Evolutionary conservation across 2,888 invertebrate species (phyloP).

Genomic region (Petrophora chlorosata): DNA sequence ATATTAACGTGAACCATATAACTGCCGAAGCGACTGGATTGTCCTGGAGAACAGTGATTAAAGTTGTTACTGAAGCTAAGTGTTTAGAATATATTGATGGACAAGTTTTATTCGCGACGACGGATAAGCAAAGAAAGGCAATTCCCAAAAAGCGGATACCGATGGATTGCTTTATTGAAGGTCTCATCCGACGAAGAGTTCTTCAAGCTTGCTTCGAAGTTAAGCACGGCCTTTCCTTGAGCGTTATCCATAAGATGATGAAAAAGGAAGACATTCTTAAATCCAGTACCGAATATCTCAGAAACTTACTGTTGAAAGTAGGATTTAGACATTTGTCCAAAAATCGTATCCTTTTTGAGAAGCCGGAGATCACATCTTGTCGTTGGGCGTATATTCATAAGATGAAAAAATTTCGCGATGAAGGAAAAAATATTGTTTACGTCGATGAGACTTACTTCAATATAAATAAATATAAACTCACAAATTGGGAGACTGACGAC

Average conservation of each 20-base stretch:
- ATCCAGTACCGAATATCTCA: slow-evolving; percentile 1
- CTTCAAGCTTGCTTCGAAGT: slow-evolving; percentile 2
- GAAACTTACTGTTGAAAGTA: neutral
- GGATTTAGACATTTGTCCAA: neutral
- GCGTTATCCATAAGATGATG: neutral
- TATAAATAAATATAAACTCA: neutral
- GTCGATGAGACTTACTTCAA: slow-evolving; percentile 7
- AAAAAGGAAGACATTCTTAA: neutral
- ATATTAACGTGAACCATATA: slow-evolving; percentile 5
- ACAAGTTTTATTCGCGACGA: neutral
- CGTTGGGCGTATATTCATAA: neutral
- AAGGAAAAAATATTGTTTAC: slow-evolving; percentile 6
- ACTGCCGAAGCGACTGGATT: slow-evolving; percentile 1
- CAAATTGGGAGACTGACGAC: slow-evolving; percentile 8
- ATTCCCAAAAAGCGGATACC: slow-evolving; percentile 7
- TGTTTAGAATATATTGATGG: slow-evolving; percentile 5
- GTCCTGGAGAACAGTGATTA: neutral
- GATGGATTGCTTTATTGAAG: slow-evolving; percentile 15
- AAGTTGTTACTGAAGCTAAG: slow-evolving; percentile 4
- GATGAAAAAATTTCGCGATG: slow-evolving; percentile 7
- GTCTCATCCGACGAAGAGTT: slow-evolving; percentile 9
- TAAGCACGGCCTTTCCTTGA: neutral
- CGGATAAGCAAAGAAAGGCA: neutral
- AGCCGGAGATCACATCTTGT: neutral
- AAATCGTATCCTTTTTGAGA: neutral